These are phyloP conservation scores for Leptobrachium ailaonicum DNA, from an alignment of 2,113 vertebrate species.

Conservation along the genomic window DNA sequence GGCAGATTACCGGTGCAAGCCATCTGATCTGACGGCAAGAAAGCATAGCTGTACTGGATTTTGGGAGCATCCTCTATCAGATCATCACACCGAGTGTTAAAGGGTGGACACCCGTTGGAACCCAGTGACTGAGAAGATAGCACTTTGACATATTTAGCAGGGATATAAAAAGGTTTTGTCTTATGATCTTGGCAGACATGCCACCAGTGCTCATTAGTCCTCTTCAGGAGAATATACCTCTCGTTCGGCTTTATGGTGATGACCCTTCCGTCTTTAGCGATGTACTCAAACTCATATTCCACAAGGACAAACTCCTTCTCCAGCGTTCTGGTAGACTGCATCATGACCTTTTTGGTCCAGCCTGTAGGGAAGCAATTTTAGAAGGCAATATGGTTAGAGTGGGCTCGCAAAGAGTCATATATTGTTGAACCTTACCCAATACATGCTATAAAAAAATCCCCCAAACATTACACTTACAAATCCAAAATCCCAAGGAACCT, in stretches of 20 bases:
- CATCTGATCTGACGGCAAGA: not conserved
- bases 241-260: constrained; percentile 86
- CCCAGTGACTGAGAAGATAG: constrained; percentile 54
- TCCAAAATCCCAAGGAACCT: not conserved
- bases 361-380: constrained; percentile 24
- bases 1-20: no score
- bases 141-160: constrained; percentile 84
- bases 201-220: constrained; percentile 91
- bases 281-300: constrained; percentile 83
- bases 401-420: not conserved
- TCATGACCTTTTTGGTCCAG: constrained; percentile 18
- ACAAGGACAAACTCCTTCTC: constrained; percentile 79
- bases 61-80: not conserved
- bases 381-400: not conserved
- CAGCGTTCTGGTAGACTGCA: constrained; percentile 49
- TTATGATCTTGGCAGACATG: constrained; percentile 74
- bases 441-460: not conserved
- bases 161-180: constrained; percentile 82
- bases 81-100: constrained; percentile 7
- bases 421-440: not conserved
- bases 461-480: not conserved
- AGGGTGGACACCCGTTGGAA: constrained; percentile 54
- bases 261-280: constrained; percentile 71
- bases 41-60: constrained; percentile 29
- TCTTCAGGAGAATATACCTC: constrained; percentile 78